Conservation (phyloP, 1,140 invertebrate genomes). For the Trachymyrmex septentrionalis region DNA sequence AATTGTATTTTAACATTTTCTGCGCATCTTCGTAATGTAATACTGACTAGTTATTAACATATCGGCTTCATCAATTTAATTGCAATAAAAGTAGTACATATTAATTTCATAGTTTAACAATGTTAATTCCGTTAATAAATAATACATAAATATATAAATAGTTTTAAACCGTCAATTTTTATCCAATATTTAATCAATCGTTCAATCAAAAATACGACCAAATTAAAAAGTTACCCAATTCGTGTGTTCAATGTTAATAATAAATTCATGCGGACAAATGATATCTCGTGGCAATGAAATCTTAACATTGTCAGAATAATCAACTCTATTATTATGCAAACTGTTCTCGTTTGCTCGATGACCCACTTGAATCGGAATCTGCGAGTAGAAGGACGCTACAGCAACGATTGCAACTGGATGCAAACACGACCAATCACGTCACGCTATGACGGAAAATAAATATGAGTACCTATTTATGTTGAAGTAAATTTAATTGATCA, state of each 20-base stretch:
- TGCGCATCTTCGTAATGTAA: neutral
- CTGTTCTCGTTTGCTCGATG: slow-evolving; percentile 46
- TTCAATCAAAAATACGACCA: neutral
- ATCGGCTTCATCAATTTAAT: neutral
- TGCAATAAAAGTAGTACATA: neutral
- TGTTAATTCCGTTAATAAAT: neutral
- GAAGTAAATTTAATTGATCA: slow-evolving; percentile 11
- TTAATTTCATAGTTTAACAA: neutral
- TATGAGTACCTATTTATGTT: neutral
- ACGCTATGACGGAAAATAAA: slow-evolving; percentile 38
- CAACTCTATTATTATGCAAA: slow-evolving; percentile 58
- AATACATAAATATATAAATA: too few relatives aligned
- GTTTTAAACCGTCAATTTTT: neutral
- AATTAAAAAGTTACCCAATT: neutral
- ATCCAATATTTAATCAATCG: neutral
- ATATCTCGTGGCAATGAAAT: slow-evolving; percentile 50
- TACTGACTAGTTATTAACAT: neutral
- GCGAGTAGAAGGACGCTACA: slow-evolving; percentile 31
- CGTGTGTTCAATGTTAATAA: slow-evolving; percentile 42
- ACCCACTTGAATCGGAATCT: slow-evolving; percentile 49
- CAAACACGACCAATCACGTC: slow-evolving; percentile 42
- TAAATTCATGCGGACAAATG: slow-evolving; percentile 34
- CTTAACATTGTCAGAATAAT: slow-evolving; percentile 49
- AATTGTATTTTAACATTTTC: slow-evolving; percentile 3
- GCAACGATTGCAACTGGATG: slow-evolving; percentile 9